Base-by-base conservation (phyloP, 2,797 vertebrate species). In the Argyrosomus regius region DNA sequence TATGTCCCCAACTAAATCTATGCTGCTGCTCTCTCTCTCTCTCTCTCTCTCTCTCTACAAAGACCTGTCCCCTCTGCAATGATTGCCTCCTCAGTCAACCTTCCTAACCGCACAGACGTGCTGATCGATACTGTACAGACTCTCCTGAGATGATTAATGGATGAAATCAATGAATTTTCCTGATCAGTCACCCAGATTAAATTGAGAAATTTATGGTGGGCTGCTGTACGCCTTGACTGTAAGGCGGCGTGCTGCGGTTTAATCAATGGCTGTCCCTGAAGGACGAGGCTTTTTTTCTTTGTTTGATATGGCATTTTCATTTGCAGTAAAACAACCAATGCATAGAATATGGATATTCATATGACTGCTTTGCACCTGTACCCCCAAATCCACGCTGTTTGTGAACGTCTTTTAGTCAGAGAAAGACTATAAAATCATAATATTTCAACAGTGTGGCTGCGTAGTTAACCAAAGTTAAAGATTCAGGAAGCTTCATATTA, bases 81-180 rank as follows among this genome's bases (percentile, higher is more conserved):
- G 63, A 89, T 87, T 81, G 77, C 64, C 74, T 90, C 82, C 77
- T 84, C 69, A 65, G 77, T 80, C 77, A 50, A 52, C 58, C 72
- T 67, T 77, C 62, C 50, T 48, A 35, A 75, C 72, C 35, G 6
- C 79, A 73, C 70, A 59, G 79, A 84, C 69, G 13, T 4, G 7
- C 59, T 17, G 76, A 28, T 91, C 89, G 14, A 90, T 87, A 56
- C 62, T 4, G 6, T 41, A 74, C 71, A 64, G 81, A 86, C 75
- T 89, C 75, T 79, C 75, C 56, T 58, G 56, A 88, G 72, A 85
- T 89, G 88, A 90, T 88, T 85, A 79, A 87, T 89, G 79, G 82
- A 62, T 75, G 60, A 67, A 80, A 77, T 90, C 84, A 35, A 59
- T 87, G 17, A 18, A 72, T 87, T 83, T 76, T 84, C 68, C 72